Conservation (phyloP, 1,140 invertebrate species). For the Musca vetustissima region DNA sequence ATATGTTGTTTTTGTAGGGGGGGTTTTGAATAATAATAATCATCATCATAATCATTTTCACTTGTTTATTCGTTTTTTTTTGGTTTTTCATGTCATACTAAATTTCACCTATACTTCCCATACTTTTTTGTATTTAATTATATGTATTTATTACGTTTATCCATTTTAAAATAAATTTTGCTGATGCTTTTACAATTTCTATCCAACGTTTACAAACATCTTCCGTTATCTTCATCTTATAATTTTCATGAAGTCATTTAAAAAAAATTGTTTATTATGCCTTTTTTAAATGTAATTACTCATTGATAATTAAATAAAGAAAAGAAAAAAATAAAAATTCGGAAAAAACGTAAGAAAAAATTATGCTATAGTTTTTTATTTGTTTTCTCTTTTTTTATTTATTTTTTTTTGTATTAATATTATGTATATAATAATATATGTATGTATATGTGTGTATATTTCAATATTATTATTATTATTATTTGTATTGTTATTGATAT, state of each 20-base stretch:
- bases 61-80: neutral
- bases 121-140: neutral
- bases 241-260: constrained; percentile 4
- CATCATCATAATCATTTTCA: constrained; percentile 1
- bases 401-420: constrained; percentile 13
- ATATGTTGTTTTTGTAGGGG: neutral
- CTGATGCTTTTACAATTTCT: neutral
- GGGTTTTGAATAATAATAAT: constrained; percentile 16
- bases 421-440: constrained; percentile 33
- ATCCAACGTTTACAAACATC: neutral
- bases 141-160: too few species aligned
- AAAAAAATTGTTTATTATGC: neutral
- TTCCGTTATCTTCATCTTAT: neutral
- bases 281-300: neutral
- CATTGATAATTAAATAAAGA: neutral
- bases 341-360: neutral
- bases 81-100: neutral
- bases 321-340: constrained; percentile 1
- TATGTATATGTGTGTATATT: constrained; percentile 24
- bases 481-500: constrained; percentile 26
- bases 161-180: neutral
- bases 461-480: constrained; percentile 21
- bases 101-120: neutral
- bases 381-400: constrained; percentile 42
- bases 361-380: constrained; percentile 1